Conservation (phyloP, 1,140 invertebrate species). For the Tetragonula clypearis region DNA sequence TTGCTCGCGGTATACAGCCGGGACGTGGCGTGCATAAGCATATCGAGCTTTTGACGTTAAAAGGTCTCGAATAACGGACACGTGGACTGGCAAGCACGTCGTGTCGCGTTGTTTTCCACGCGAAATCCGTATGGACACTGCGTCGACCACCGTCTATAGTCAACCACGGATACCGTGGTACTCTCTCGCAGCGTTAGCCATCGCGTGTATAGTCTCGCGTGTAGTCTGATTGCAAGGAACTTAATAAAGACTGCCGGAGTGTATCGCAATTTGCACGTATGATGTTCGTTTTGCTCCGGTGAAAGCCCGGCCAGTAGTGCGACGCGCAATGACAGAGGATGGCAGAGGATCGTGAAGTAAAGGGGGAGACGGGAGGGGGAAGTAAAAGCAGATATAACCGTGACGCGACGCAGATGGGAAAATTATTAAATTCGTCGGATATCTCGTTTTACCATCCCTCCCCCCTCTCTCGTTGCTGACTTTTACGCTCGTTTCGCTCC, state of each 20-base stretch:
- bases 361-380: no score
- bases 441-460: slow-evolving; percentile 22
- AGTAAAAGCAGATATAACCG: slow-evolving; percentile 2
- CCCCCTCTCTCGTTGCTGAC: not conserved
- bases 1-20: not conserved
- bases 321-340: not conserved
- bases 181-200: not conserved
- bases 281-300: slow-evolving; percentile 58
- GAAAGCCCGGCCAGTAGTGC: slow-evolving; percentile 2
- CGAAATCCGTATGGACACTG: slow-evolving; percentile 4
- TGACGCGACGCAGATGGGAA: slow-evolving; percentile 40
- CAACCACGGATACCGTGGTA: no score
- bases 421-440: slow-evolving; percentile 69
- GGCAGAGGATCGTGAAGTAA: slow-evolving; percentile 2
- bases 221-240: slow-evolving; percentile 63
- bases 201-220: not conserved
- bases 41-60: slow-evolving; percentile 7
- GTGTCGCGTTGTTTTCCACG: slow-evolving; percentile 25
- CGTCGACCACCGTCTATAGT: not conserved
- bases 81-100: not conserved
- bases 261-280: slow-evolving; percentile 68
- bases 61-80: not conserved
- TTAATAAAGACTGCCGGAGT: slow-evolving; percentile 68
- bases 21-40: not conserved
- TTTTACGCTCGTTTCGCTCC: not conserved